These are phyloP conservation scores for Eupeodes latifasciatus DNA, from an alignment of 2,888 invertebrate species.

Conservation along the genomic window DNA sequence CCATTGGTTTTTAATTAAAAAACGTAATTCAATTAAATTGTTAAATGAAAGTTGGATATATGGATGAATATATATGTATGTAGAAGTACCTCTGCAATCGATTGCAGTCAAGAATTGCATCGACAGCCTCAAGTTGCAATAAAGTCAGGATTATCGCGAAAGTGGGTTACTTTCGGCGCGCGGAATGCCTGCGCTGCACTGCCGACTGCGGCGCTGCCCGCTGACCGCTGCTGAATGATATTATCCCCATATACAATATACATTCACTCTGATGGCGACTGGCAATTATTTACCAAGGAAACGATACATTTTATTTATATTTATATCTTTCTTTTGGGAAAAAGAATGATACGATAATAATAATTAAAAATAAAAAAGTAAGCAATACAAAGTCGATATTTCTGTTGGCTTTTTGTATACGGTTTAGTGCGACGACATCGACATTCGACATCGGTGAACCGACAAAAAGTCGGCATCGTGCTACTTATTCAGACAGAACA, in stretches of 20 bases:
- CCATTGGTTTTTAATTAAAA: slow-evolving; percentile 40
- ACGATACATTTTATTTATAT: slow-evolving; percentile 4
- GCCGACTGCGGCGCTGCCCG: no score
- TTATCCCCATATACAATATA: slow-evolving; percentile 3
- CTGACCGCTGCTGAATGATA: neutral
- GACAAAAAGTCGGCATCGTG: slow-evolving; percentile 2
- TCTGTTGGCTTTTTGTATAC: neutral
- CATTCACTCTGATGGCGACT: slow-evolving; percentile 32
- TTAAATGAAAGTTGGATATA: slow-evolving; percentile 29
- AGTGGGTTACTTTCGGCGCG: slow-evolving; percentile 66
- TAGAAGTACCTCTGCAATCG: slow-evolving; percentile 32
- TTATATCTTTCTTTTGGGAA: slow-evolving; percentile 10
- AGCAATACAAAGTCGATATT: slow-evolving; percentile 58
- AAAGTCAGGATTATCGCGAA: slow-evolving; percentile 46
- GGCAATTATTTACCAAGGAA: slow-evolving; percentile 33
- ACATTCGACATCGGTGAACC: neutral
- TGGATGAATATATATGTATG: neutral
- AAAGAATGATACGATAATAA: slow-evolving; percentile 35
- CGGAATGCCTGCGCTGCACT: neutral
- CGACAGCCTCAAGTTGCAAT: slow-evolving; percentile 34
- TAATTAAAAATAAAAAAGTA: slow-evolving; percentile 24
- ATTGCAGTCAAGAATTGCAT: slow-evolving; percentile 35
- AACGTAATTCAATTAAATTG: slow-evolving; percentile 40
- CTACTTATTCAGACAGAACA: slow-evolving; percentile 21
- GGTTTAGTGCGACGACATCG: slow-evolving; percentile 31